Evolutionary conservation across 2,888 invertebrate genomes (phyloP).

Genomic region (Bellardia pandia): DNA sequence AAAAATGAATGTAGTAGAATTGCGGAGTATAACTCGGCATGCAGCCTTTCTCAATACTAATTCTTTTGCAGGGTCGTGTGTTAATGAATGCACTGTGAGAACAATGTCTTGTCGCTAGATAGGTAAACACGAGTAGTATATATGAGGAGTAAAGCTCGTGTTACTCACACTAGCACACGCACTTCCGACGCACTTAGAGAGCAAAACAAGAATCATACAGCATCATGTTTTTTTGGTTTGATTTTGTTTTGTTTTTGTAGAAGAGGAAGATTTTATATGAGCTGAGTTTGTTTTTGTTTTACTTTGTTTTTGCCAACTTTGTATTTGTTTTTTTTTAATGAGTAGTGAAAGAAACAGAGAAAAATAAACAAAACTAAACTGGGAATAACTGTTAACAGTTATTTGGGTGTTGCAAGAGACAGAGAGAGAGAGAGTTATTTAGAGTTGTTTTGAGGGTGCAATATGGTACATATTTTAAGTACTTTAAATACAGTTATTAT

Average conservation of each 20-base stretch:
- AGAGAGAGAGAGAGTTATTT: not conserved
- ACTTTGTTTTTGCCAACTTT: not conserved
- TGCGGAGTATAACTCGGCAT: not conserved
- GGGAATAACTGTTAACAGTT: slow-evolving; percentile 16
- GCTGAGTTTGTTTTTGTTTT: slow-evolving; percentile 16
- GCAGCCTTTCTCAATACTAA: slow-evolving; percentile 45
- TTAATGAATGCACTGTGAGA: slow-evolving; percentile 10
- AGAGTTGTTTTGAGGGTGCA: not conserved
- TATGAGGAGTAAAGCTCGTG: not conserved
- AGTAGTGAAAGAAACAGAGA: not conserved
- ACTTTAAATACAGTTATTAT: not conserved
- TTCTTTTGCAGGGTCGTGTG: not conserved
- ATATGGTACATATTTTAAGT: not conserved
- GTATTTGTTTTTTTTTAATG: slow-evolving; percentile 4
- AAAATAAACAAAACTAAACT: not conserved
- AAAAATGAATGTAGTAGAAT: not conserved
- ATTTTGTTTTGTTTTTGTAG: not conserved
- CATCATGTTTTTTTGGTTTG: not conserved
- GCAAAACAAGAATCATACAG: slow-evolving; percentile 1
- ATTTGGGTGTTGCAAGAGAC: not conserved
- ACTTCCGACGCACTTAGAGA: slow-evolving; percentile 39
- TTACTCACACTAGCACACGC: slow-evolving; percentile 23
- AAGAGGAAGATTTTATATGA: not conserved
- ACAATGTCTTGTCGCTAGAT: not conserved
- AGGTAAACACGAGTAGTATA: not conserved